phyloP scores from a whole-genome alignment of 2,113 vertebrate genomes.

The Uria lomvia region DNA sequence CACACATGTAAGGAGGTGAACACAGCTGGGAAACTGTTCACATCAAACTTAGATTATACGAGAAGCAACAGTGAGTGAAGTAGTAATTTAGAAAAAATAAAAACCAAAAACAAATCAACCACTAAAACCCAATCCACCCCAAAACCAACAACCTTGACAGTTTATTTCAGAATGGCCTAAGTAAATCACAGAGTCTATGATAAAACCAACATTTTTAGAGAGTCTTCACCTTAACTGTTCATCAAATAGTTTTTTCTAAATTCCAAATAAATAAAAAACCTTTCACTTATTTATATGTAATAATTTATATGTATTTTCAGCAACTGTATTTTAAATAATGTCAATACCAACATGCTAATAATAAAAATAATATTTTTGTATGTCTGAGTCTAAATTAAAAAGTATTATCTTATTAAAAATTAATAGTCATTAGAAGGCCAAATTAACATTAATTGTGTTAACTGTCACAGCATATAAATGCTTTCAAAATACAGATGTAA shows the following conservation, averaged over 20 bases:
- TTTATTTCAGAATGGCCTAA: background rate
- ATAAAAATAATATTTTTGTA: background rate
- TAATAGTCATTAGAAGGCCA: constrained; percentile 10
- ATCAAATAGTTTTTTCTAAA: background rate
- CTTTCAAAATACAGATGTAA: constrained; percentile 5
- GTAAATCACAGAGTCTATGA: background rate
- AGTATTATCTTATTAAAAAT: constrained; percentile 22
- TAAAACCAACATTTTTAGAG: background rate
- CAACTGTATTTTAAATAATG: background rate
- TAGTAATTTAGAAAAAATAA: background rate
- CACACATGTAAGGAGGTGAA: constrained; percentile 29
- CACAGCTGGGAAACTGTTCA: constrained; percentile 51
- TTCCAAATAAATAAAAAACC: background rate
- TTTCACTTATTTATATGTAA: background rate
- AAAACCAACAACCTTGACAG: background rate
- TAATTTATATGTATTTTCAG: background rate
- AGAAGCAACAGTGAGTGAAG: constrained; percentile 36
- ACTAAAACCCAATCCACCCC: background rate
- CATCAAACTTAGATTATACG: constrained; percentile 26
- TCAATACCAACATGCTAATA: background rate
- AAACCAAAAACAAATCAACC: background rate
- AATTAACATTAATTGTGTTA: constrained; percentile 26
- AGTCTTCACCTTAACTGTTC: background rate
- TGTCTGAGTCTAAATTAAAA: background rate
- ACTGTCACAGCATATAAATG: background rate